Percentiles rank a stretch among this genome's conserved stretches.
Conservation (phyloP, 2,113 vertebrate genomes). For the Tachuris rubrigastra region DNA sequence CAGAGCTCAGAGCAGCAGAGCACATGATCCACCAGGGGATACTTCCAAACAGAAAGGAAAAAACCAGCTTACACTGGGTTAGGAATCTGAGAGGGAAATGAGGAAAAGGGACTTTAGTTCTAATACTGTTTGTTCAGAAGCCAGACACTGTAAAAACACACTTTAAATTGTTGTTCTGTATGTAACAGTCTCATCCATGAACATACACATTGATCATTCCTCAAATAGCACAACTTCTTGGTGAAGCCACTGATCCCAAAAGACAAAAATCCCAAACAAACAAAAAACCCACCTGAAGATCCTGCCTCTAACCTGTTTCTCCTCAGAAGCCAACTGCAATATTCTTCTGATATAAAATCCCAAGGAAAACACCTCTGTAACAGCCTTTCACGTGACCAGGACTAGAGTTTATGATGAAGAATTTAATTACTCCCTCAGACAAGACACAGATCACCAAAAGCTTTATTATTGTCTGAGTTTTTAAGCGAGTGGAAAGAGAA, state of each 20-base stretch:
- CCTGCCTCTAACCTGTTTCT: neutral
- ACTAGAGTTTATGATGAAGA: neutral
- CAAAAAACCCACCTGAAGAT: neutral
- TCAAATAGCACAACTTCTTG: neutral
- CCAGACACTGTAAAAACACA: neutral
- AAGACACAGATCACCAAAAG: neutral
- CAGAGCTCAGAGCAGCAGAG: neutral
- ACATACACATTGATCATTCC: rapidly evolving
- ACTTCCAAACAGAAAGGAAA: neutral
- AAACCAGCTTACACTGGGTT: neutral
- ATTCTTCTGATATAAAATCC: neutral
- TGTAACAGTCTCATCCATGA: neutral
- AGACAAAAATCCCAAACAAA: neutral
- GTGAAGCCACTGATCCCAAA: neutral
- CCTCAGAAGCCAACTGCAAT: neutral
- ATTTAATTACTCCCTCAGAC: neutral
- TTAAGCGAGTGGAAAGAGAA: neutral
- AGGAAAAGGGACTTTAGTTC: neutral
- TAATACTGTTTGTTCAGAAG: neutral
- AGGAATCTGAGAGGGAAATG: neutral
- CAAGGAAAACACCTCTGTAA: neutral
- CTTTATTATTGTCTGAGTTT: neutral
- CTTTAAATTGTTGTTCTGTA: rapidly evolving
- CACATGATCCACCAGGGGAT: neutral
- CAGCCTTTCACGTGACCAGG: neutral